Evolutionary conservation across 2,797 vertebrate genomes (phyloP), one percentile per base, ranked within the genome.

Genomic region (Echeneis naucrates): DNA sequence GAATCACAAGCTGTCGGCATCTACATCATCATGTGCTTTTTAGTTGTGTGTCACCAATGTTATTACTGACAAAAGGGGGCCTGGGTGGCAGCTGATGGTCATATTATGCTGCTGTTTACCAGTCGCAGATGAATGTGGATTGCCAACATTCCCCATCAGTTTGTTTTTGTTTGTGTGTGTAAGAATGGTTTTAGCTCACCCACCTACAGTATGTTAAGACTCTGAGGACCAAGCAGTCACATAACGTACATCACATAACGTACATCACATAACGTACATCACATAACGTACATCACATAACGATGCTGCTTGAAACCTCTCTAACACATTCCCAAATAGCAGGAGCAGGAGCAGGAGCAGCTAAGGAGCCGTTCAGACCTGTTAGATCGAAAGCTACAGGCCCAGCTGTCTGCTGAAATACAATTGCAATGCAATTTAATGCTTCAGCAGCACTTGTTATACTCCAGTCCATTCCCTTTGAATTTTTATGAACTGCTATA

Each of bases 21-120:
- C 65, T 69, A 30, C 58, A 27, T 61, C 19, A 9, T 84, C 85
- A 88, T 83, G 84, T 80, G 88, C 51, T 68, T 50, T 53, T 76
- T 67, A 72, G 63, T 74, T 61, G 44, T 76, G 76, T 68, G 38
- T 77, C 70, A 44, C 65, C 45, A 51, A 48, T 63, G 74, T 82
- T 70, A 81, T 33, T 27, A 64, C 40, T 74, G 54, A 71, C 26
- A n/a, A 67, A 42, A 55, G 21, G 45, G 44, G 19, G 19, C 40
- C 38, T 12, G 37, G 53, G 19, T 76, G 79, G 75, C 81, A 81
- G 72, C 86, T 81, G 77, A 85, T 59, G 30, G 75, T 88, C 87
- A 85, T 74, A 68, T 82, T 79, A 60, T 58, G 37, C 53, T 74
- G 57, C 38, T 83, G 68, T 82, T 85, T 80, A 62, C 51, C 16